A percentile compares a stretch with the other conserved stretches of the same genome.
phyloP scores from a whole-genome alignment of 2,113 vertebrate genomes.

The Ictalurus punctatus region DNA sequence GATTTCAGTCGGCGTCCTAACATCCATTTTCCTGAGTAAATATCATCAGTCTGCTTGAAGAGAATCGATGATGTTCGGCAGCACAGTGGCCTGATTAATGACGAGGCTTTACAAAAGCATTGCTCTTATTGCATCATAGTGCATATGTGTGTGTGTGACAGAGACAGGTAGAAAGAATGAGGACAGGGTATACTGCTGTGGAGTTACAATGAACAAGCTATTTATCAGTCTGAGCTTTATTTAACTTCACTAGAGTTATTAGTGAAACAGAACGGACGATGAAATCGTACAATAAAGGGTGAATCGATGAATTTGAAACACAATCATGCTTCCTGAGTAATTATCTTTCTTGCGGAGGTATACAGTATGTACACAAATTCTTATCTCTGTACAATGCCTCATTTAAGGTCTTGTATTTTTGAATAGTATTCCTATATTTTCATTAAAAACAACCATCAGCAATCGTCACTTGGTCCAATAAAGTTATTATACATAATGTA shows the following conservation, averaged over 20 bases:
- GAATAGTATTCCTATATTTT: too few species aligned
- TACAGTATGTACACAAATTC: background rate
- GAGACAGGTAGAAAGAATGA: constrained; percentile 42
- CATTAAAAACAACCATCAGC: background rate
- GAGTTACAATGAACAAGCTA: background rate
- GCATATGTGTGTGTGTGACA: constrained; percentile 35
- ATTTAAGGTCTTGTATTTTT: background rate
- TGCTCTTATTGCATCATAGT: constrained; percentile 45
- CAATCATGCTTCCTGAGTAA: background rate
- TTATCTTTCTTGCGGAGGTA: background rate
- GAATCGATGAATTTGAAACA: background rate
- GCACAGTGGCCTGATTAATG: constrained; percentile 49
- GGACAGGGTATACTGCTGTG: constrained; percentile 3
- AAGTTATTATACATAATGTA: background rate
- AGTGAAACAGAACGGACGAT: background rate
- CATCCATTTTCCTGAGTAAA: constrained; percentile 47
- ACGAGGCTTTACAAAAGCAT: constrained; percentile 33
- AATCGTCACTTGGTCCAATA: background rate
- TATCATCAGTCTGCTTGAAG: constrained; percentile 47
- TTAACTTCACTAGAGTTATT: constrained; percentile 9
- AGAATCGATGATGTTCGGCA: constrained; percentile 47
- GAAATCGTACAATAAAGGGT: background rate
- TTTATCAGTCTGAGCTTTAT: constrained; percentile 17
- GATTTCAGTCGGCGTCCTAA: constrained; percentile 40
- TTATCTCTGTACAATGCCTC: background rate